Evolutionary conservation across 2,888 invertebrate species (phyloP), one percentile per base, ranked within the genome.

Genomic region (Epinotia demarniana): DNA sequence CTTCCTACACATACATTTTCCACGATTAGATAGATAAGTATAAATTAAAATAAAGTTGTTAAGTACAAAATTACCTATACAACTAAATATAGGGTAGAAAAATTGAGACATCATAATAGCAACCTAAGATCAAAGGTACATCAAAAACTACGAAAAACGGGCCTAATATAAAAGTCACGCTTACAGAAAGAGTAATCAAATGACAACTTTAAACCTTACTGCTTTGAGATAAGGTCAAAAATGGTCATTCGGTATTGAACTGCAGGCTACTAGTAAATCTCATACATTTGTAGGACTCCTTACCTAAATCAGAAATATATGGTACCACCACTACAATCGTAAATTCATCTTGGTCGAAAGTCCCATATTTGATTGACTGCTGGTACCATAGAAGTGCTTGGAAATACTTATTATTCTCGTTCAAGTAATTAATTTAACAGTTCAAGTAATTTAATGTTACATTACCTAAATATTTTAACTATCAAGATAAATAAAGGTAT

Each of bases 401-500:
- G 43, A 46, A 72, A 72, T 63, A 68, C 73, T 63, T 74, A 74
- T 39, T 39, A 9, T 39, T 39, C 49, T 57, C 16, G 11, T 62
- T 46, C 62, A 62, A 62, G 55, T 73, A 73, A 73, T 69, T 69
- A 33, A 33, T 33, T 33, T 74, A 74, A 57, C 62, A 18, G 6
- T 62, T 57, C 62, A 62, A 62, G 46, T 74, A 74, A 74, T 74
- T 69, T 57, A 69, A 69, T 62, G 55, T 75, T 46, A 74, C 64
- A 49, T 75, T 60, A 60, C 55, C 66, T 71, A 71, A 71, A 75
- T 71, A 74, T 70, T 69, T 74, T 63, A 71, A 71, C 75, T 75
- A 75, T 75, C 60, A 62, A 67, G 71, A 75, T 75, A 75, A 75
- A 75, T 75, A 71, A 71, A 75, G 66, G 70, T 74, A 73, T 62